A percentile compares a stretch with the other conserved stretches of the same genome.
These are phyloP conservation scores for Ips typographus DNA, from an alignment of 1,140 invertebrate genomes.

Conservation along the genomic window DNA sequence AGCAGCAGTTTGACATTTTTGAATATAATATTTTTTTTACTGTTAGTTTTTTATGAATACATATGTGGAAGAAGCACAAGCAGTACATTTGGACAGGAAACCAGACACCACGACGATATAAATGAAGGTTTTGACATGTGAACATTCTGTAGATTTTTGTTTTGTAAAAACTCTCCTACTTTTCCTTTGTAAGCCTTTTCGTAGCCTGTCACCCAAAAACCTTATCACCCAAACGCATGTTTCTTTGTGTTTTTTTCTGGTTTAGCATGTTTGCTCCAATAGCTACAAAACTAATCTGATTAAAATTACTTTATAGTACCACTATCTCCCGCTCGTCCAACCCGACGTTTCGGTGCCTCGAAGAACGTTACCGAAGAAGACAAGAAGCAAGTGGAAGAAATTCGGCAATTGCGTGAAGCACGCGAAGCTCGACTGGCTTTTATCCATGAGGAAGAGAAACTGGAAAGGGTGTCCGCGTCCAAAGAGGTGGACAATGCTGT, in stretches of 20 bases:
- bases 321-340: conserved; percentile 63
- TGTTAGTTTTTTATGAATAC: too few relatives aligned
- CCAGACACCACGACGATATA: too few relatives aligned
- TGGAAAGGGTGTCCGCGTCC: conserved; percentile 48
- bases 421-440: conserved; percentile 58
- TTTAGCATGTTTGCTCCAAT: background rate
- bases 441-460: conserved; percentile 51
- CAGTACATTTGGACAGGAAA: too few relatives aligned
- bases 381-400: conserved; percentile 56
- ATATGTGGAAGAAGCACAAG: too few relatives aligned
- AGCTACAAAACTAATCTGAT: background rate
- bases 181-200: too few relatives aligned
- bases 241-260: background rate
- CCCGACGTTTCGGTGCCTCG: conserved; percentile 61
- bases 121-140: too few relatives aligned
- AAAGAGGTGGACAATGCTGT: conserved; percentile 57
- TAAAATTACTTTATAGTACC: conserved; percentile 50
- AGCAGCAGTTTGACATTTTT: too few relatives aligned
- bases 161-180: too few relatives aligned
- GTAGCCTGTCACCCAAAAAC: too few relatives aligned
- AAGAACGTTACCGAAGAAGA: conserved; percentile 50
- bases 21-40: too few relatives aligned
- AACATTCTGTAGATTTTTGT: too few relatives aligned
- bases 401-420: conserved; percentile 56
- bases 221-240: background rate